Evolutionary conservation across 2,888 invertebrate genomes (phyloP).

Genomic region (Aphelenchoides bicaudatus): DNA sequence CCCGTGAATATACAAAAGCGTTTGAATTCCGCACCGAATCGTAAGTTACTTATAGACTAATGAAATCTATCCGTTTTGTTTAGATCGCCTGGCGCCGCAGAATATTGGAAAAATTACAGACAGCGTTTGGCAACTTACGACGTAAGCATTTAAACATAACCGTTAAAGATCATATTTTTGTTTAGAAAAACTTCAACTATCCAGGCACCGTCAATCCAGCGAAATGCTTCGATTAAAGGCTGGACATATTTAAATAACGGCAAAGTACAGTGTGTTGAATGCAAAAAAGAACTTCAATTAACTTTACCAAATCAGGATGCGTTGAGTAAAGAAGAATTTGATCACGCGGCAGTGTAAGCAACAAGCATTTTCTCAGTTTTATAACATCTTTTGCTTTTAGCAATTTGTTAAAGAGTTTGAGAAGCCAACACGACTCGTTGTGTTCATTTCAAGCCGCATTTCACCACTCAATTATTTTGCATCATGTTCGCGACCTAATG

Average conservation of each 20-base stretch:
- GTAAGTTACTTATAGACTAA: constrained; percentile 1
- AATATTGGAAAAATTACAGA: constrained; percentile 6
- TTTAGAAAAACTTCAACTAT: neutral
- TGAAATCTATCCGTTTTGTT: neutral
- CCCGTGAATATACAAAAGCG: neutral
- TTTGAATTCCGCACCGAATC: neutral
- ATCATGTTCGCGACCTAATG: neutral
- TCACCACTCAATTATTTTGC: too few species aligned
- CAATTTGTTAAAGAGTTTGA: neutral
- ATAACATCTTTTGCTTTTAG: neutral
- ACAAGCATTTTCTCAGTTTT: too few species aligned
- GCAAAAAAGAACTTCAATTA: too few species aligned
- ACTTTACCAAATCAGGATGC: too few species aligned
- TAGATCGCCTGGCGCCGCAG: neutral
- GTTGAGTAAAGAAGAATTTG: too few species aligned
- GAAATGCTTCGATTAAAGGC: constrained; percentile 4
- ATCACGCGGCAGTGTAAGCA: too few species aligned
- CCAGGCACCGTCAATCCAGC: neutral
- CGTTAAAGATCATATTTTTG: neutral
- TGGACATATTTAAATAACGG: neutral
- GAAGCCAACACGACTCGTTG: neutral
- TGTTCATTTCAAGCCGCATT: neutral
- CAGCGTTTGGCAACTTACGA: neutral
- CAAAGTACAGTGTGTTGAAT: too few species aligned
- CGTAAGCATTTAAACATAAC: neutral